These are phyloP conservation scores for Bombus confusus DNA, from an alignment of 1,140 invertebrate genomes.

Conservation along the genomic window DNA sequence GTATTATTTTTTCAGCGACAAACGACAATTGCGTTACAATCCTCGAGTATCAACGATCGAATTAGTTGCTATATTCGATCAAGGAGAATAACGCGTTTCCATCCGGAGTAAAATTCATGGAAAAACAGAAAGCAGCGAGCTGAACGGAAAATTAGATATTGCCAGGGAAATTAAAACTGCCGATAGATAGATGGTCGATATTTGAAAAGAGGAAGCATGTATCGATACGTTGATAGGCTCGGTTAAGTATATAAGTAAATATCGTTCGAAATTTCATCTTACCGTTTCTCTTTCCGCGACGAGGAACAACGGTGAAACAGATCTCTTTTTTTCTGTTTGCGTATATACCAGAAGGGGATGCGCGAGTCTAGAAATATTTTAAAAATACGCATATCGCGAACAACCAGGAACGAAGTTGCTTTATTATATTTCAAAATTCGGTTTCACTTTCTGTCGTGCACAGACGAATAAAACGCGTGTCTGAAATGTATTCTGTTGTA, in stretches of 20 bases:
- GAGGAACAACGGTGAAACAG: neutral
- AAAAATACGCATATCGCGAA: conserved; percentile 47
- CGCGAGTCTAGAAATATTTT: conserved; percentile 19
- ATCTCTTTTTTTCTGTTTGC: conserved; percentile 27
- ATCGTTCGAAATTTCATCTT: neutral
- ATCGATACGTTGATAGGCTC: neutral
- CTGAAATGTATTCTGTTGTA: neutral
- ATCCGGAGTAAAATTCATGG: neutral
- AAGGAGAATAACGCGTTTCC: neutral
- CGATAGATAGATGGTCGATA: neutral
- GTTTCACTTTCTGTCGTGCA: neutral
- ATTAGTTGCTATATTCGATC: neutral
- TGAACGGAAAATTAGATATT: neutral
- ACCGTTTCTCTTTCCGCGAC: conserved; percentile 27
- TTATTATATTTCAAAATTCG: neutral
- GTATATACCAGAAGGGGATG: conserved; percentile 34
- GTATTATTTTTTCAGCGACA: neutral
- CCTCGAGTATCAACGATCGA: neutral
- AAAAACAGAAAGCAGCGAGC: neutral
- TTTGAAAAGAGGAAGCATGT: neutral
- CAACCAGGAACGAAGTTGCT: neutral
- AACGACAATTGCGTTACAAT: neutral
- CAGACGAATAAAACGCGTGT: neutral
- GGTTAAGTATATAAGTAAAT: too few species aligned
- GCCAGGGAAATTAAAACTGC: neutral